These are phyloP conservation scores for Rhea pennata DNA, from an alignment of 2,113 vertebrate species.

Conservation along the genomic window DNA sequence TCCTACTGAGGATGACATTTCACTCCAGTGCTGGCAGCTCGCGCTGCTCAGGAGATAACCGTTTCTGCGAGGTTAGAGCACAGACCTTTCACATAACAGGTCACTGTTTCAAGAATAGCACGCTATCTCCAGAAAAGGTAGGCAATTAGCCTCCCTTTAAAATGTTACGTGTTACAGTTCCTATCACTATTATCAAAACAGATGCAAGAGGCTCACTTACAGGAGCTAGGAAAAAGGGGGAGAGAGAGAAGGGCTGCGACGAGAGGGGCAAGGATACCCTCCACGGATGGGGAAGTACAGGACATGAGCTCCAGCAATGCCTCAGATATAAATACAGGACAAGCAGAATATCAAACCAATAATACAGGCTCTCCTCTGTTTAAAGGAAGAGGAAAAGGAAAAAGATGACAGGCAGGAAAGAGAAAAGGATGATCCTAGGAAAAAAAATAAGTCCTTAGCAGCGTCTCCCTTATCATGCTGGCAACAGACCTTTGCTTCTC, in stretches of 20 bases:
- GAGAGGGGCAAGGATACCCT: neutral
- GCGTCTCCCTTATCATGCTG: too few relatives aligned
- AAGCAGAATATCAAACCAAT: neutral
- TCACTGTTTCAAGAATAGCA: neutral
- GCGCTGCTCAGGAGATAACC: neutral
- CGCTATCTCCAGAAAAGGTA: neutral
- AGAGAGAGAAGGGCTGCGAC: neutral
- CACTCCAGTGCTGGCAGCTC: neutral
- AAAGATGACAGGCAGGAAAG: neutral
- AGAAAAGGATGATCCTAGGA: neutral
- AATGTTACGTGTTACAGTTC: neutral
- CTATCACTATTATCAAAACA: neutral
- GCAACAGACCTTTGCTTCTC: neutral
- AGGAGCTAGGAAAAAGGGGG: neutral
- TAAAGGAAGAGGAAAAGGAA: neutral
- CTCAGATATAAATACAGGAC: neutral
- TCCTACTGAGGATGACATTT: neutral
- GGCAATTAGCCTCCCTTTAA: neutral
- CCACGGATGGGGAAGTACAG: accelerated
- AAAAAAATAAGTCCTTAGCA: neutral
- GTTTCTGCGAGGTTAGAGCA: neutral
- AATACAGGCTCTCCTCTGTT: neutral
- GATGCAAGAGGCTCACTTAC: neutral
- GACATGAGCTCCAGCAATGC: neutral
- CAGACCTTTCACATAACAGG: neutral